Base-by-base conservation (phyloP, 64 coral and sea anemone genomes). In the Actinia tenebrosa region DNA sequence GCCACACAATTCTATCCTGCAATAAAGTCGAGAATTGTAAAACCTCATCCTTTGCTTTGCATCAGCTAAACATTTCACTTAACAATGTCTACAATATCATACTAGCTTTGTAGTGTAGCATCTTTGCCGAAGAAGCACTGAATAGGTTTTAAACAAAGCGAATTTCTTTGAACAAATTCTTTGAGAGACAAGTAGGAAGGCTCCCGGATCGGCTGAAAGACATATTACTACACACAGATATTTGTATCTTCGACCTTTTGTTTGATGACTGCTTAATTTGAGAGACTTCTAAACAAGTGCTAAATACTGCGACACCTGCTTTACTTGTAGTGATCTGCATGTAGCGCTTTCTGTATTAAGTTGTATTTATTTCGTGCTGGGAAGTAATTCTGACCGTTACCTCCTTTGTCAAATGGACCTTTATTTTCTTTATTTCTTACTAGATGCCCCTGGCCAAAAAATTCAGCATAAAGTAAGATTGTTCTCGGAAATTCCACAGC, bases 231-330 rank as follows among this genome's bases (percentile, higher is more conserved):
- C 25, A 75, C 69, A 30, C 13, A 30, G 25, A 7, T 30, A 30
- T 75, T 42, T 75, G 69, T 26, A 30, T n/a, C 25, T 13, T 0
- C 69, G 27, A 75, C 22, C 69, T 75, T 75, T 30, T 75, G 69
- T 75, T 30, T 75, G 69, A 75, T 75, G 25, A 30, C 69, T 75
- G 69, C 23, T 75, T 75, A 75, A 75, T 75, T 37, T 75, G 69
- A 75, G 69, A 75, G 69, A 14, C 22, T 37, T 75, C n/a, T 75
- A 75, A 75, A 75, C 42, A 26, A 26, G 69, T 75, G 69, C 23
- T 75, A 75, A 75, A 75, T 75, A 75, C 10, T 9, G 3, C 20
- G 13, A 42, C 69, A 75, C 69, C 69, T 75, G 69, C 11, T 37
- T 37, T 37, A 37, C 30, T 10, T 43, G 23, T 23, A 42, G 10